Evolutionary conservation across 2,113 vertebrate genomes (phyloP).

Genomic region (Ailuropoda melanoleuca): DNA sequence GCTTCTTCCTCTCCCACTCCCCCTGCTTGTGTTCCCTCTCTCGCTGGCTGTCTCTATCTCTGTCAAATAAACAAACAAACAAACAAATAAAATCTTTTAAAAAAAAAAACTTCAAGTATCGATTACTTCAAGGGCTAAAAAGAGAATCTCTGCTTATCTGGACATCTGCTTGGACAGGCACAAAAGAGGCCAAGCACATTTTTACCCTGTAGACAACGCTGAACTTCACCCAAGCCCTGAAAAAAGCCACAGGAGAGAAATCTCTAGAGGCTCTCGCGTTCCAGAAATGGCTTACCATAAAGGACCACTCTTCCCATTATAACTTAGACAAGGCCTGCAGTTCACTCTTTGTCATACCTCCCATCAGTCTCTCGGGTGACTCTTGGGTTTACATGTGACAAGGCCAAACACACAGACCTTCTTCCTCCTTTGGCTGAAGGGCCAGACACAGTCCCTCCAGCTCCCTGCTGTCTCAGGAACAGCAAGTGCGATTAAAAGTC

Average conservation of each 20-base stretch:
- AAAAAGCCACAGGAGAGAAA: background rate
- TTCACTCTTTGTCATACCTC: background rate
- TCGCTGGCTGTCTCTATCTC: too few relatives aligned
- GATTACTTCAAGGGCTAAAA: background rate
- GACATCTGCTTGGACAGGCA: background rate
- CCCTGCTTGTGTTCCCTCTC: too few relatives aligned
- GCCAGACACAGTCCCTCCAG: background rate
- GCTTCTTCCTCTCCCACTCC: too few relatives aligned
- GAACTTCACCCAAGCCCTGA: background rate
- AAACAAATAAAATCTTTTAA: too few relatives aligned
- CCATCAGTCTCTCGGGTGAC: background rate
- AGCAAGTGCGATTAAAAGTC: background rate
- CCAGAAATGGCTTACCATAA: background rate
- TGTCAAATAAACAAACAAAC: too few relatives aligned
- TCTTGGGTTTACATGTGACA: background rate
- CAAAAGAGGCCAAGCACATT: background rate
- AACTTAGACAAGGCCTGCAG: background rate
- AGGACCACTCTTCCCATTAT: background rate
- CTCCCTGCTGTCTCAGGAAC: background rate
- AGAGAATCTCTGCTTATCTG: background rate
- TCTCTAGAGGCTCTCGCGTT: background rate
- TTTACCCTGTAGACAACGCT: background rate
- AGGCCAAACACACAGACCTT: background rate
- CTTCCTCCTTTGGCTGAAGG: background rate
- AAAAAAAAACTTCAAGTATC: accelerated